Conservation (phyloP, 2,113 vertebrate genomes). For the Rhabdornis inornatus region DNA sequence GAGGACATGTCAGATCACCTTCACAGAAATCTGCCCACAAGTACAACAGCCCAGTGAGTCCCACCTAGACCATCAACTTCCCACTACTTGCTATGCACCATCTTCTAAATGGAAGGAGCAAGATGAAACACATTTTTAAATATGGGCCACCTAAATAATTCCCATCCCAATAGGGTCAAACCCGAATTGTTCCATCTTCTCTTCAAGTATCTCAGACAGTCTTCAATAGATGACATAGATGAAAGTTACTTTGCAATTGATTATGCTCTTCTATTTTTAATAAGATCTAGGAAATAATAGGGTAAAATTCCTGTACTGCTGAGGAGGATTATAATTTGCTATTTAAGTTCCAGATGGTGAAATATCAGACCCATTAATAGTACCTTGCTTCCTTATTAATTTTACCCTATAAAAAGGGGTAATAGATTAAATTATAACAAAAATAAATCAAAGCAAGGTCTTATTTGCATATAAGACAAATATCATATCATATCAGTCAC, state of each 20-base stretch:
- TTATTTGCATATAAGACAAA: neutral
- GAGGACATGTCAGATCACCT: neutral
- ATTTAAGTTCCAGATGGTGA: neutral
- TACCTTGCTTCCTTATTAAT: neutral
- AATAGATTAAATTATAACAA: neutral
- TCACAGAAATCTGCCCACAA: neutral
- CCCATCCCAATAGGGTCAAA: neutral
- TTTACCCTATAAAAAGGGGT: neutral
- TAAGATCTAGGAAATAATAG: neutral
- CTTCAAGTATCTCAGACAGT: neutral
- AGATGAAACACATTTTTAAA: neutral
- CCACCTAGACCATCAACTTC: neutral
- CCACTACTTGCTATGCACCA: neutral
- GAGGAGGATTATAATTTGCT: neutral
- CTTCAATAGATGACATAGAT: neutral
- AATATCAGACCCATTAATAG: neutral
- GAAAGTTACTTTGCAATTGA: neutral
- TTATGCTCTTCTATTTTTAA: neutral
- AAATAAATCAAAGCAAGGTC: neutral
- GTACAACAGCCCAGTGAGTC: neutral
- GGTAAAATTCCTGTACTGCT: neutral
- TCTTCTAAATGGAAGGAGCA: neutral
- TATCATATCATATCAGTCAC: no score
- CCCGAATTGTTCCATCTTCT: neutral
- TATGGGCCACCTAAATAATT: neutral